These are phyloP conservation scores for Ciconia maguari DNA, from an alignment of 2,113 vertebrate genomes.

Conservation along the genomic window DNA sequence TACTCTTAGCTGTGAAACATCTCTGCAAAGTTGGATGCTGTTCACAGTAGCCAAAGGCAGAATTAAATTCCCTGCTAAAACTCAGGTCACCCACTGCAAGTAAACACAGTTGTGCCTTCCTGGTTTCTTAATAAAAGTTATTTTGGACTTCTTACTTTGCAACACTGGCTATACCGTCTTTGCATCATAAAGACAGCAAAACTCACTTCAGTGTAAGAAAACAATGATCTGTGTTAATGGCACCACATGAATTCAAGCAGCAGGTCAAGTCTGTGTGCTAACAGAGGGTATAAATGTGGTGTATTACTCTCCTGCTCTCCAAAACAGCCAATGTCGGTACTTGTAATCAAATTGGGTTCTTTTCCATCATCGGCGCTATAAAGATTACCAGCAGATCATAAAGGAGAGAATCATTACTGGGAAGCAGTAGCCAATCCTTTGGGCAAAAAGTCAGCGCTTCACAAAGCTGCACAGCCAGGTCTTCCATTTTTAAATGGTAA, in stretches of 20 bases:
- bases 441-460: background rate
- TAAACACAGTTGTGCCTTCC: constrained; percentile 1
- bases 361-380: rapidly evolving
- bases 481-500: background rate
- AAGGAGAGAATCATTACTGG: background rate
- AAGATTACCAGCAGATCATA: background rate
- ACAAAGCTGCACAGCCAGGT: background rate
- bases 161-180: background rate
- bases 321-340: background rate
- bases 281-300: background rate
- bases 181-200: background rate
- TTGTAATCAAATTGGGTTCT: background rate
- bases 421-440: background rate
- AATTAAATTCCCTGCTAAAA: background rate
- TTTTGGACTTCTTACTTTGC: background rate
- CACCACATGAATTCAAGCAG: background rate
- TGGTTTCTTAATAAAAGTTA: constrained; percentile 43
- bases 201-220: background rate
- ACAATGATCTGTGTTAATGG: background rate
- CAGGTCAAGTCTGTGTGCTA: background rate
- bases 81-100: background rate
- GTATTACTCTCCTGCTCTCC: background rate
- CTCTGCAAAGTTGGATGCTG: background rate
- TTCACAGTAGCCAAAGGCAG: background rate
- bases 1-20: background rate